Evolutionary conservation across 2,888 invertebrate species (phyloP), one percentile per base, ranked within the genome.

Genomic region (Lasius platythorax): DNA sequence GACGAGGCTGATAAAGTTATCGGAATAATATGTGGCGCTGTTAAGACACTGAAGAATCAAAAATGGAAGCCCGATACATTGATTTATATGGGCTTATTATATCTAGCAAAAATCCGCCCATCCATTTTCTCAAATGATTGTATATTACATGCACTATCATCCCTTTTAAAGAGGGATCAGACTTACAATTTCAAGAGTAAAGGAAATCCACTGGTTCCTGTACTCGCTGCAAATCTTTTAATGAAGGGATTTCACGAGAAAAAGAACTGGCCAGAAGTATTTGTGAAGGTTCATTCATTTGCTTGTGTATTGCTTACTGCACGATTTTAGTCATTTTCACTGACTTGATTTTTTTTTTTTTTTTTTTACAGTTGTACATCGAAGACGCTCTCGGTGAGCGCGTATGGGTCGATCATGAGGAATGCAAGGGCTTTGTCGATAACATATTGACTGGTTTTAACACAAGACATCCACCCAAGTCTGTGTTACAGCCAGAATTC

Each of bases 311-410:
- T 18, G 15, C 2, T 64, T 37, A 37, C 79, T 50, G 9, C 53
- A 46, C 28, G n/a, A 53, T 72, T 53, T 46, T 33, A 67, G 23
- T 56, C n/a, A 58, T 64, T 61, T 79, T 73, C 23, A 75, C 28
- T 61, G 50, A 63, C n/a, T 66, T 63, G 5, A 46, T 82, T 46
- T 33, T 28, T 68, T 73, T n/a, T n/a, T 68, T 70, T 46, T 50
- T 68, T 81, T 50, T 68, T 81, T 2, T 73, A 9, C 92, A 98
- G 97, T 96, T 98, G 0, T 99, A 98, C 94, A 97, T 99, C 85
- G 99, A 99, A 93, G 99, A 99, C 95, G 98, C 99, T 0, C 95
- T 99, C 1, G 98, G 98, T 64, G 99, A 99, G 93, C 96, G 99
- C 56, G 96, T 98, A 89, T 99, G 99, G 98, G 98, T 99, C 30